Evolutionary conservation across 1,140 invertebrate genomes (phyloP).

Genomic region (Bombus sylvicola): DNA sequence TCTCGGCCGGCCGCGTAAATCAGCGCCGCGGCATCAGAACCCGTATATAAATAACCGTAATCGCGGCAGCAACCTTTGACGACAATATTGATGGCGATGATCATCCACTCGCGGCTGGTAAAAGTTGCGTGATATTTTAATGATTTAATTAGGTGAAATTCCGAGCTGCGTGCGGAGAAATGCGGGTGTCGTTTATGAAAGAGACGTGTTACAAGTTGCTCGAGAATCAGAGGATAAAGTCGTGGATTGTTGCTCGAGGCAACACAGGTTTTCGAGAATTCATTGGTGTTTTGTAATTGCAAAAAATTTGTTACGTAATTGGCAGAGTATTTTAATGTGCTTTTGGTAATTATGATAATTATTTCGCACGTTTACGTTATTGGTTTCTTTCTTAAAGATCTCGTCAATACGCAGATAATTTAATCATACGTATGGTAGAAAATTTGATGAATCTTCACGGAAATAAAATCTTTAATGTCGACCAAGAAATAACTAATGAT

Average conservation of each 20-base stretch:
- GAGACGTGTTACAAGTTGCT: background rate
- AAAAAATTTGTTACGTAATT: background rate
- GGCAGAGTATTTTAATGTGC: no score
- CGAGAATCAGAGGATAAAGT: background rate
- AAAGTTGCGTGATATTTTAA: background rate
- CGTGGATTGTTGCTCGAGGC: background rate
- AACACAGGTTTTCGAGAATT: background rate
- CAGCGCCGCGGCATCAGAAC: background rate
- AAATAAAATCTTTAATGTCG: no score
- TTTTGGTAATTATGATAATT: no score
- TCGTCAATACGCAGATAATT: no score
- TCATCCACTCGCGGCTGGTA: background rate
- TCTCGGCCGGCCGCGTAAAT: slow-evolving; percentile 47
- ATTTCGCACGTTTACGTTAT: no score
- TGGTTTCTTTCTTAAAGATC: no score
- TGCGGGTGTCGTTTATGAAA: background rate
- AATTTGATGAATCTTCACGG: no score
- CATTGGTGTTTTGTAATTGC: background rate
- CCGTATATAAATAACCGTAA: slow-evolving; percentile 47
- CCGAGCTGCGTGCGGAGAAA: background rate
- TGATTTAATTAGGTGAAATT: slow-evolving; percentile 14
- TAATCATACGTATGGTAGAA: no score
- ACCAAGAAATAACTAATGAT: no score
- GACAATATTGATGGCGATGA: slow-evolving; percentile 27
- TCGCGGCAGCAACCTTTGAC: background rate